A percentile compares a stretch with the other conserved stretches of the same genome.
phyloP scores from a whole-genome alignment of 2,797 vertebrate species.

The Phalloptychus januarius region DNA sequence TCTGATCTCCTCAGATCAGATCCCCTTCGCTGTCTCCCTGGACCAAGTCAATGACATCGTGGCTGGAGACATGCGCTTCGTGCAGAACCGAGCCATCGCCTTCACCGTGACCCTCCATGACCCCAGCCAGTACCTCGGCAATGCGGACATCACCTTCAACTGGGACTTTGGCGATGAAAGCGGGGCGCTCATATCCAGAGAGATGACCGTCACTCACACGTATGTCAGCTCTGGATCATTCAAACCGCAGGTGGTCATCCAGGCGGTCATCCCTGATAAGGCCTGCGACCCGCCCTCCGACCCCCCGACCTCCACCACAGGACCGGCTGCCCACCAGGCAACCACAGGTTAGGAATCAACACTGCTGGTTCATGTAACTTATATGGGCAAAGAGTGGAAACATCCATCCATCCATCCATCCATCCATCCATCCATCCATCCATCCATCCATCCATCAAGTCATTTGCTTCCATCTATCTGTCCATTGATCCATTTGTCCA shows the following conservation, averaged over 20 bases:
- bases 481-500: too few relatives aligned
- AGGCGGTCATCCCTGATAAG: conserved; percentile 89
- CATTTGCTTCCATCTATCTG: too few relatives aligned
- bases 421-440: too few relatives aligned
- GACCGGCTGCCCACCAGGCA: conserved; percentile 27
- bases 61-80: conserved; percentile 80
- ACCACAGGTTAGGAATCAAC: conserved; percentile 62
- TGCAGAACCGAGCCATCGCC: conserved; percentile 88
- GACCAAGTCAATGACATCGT: conserved; percentile 84
- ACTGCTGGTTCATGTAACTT: not conserved
- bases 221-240: conserved; percentile 83
- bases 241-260: conserved; percentile 85
- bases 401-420: too few relatives aligned
- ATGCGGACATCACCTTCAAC: conserved; percentile 90
- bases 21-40: conserved; percentile 88
- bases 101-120: conserved; percentile 90
- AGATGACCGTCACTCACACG: conserved; percentile 88
- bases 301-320: conserved; percentile 49
- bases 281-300: conserved; percentile 75
- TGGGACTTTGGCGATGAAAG: conserved; percentile 95
- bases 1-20: conserved; percentile 84
- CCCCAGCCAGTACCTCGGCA: conserved; percentile 87
- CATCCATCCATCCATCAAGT: too few relatives aligned
- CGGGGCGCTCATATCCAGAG: conserved; percentile 90
- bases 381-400: too few relatives aligned